A percentile compares a stretch with the other conserved stretches of the same genome.
Conservation (phyloP, 2,113 vertebrate species). For the Syrrhaptes paradoxus region DNA sequence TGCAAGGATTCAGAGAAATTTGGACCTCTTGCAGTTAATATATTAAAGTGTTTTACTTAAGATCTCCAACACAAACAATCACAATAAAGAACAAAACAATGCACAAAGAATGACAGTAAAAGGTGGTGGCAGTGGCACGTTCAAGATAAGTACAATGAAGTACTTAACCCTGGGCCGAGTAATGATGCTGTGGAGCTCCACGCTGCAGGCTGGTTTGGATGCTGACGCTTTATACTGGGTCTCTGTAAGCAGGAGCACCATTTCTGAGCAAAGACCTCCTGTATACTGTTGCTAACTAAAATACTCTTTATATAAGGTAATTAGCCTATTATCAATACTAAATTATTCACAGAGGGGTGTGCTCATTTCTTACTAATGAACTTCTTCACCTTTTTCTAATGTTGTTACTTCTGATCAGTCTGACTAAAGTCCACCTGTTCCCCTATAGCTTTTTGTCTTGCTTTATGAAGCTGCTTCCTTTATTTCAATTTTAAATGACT, state of each 20-base stretch:
- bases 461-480: not conserved
- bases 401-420: not conserved
- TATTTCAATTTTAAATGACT: not conserved
- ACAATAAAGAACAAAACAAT: not conserved
- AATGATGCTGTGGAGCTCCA: not conserved
- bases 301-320: not conserved
- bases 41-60: not conserved
- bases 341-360: not conserved
- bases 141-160: not conserved
- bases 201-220: not conserved
- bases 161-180: not conserved
- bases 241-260: not conserved
- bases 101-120: not conserved
- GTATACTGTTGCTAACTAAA: not conserved
- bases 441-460: not conserved
- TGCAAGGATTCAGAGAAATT: not conserved
- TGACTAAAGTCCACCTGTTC: not conserved
- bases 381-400: fast-evolving
- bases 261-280: not conserved
- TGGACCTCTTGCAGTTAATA: not conserved
- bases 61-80: not conserved
- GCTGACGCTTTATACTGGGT: not conserved
- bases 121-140: not conserved
- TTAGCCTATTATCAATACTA: not conserved
- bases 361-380: not conserved